These are phyloP conservation scores for Caenorhabditis latens DNA, from an alignment of 1,140 invertebrate species.

Conservation along the genomic window DNA sequence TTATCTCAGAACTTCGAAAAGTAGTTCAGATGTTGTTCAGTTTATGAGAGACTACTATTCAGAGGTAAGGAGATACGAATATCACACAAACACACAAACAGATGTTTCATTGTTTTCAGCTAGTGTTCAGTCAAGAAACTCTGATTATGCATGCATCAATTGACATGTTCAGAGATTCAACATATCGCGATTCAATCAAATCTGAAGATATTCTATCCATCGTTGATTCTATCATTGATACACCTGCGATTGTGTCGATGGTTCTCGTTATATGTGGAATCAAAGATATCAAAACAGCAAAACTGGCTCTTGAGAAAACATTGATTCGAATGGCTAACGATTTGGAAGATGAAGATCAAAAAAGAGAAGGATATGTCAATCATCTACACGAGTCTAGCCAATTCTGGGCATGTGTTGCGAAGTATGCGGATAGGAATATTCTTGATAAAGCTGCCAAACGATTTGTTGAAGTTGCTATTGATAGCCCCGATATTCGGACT, in stretches of 20 bases:
- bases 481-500: not conserved
- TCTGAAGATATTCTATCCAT: constrained; percentile 4
- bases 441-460: not conserved
- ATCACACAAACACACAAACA: no score
- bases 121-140: not conserved
- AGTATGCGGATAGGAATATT: not conserved
- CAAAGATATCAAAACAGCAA: not conserved
- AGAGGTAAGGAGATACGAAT: not conserved
- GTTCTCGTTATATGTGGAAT: not conserved
- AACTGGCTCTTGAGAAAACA: not conserved
- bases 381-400: not conserved
- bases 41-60: constrained; percentile 9
- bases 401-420: not conserved
- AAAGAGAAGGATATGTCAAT: constrained; percentile 30
- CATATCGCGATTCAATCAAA: not conserved
- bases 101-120: not conserved
- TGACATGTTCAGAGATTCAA: not conserved
- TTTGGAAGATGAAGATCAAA: not conserved
- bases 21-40: not conserved
- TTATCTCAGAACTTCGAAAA: not conserved
- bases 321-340: constrained; percentile 31
- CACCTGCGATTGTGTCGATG: not conserved
- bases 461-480: constrained; percentile 3
- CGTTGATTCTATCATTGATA: not conserved
- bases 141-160: not conserved